Base-by-base conservation (phyloP, 2,888 invertebrate species). In the Augochlorella aurata region DNA sequence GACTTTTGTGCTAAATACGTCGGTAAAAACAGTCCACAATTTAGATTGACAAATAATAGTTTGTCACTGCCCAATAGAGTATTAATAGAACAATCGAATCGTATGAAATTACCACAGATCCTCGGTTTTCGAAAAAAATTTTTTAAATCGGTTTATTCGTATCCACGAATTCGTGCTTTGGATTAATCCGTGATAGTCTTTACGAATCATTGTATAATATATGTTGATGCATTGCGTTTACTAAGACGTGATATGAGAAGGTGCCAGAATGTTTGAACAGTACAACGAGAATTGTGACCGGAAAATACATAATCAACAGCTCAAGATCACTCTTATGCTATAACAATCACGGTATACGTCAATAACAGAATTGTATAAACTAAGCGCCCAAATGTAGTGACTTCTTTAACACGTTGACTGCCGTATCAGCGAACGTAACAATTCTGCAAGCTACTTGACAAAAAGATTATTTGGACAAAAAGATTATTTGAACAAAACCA, bases 21-120 rank as follows among this genome's bases (percentile, higher is more conserved):
- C 65, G 18, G 16, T 16, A 16, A 67, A 18, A n/a, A n/a, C 76
- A 75, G 82, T 75, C 65, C 38, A 71, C 52, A 47, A 70, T 54
- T 74, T 74, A 66, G 18, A 68, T 78, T 58, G 12, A 52, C 58
- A 47, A 21, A 24, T 45, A 69, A 52, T 50, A 58, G 67, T 76
- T 67, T 66, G 52, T 72, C 83, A 83, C 82, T 83, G 83, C 82
- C 83, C 54, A 58, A 65, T 58, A 38, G 29, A 18, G 14, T n/a
- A 29, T 18, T 44, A 4, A 29, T n/a, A 54, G 21, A 47, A 61
- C 2, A n/a, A 63, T 74, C 45, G n/a, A 29, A 61, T 74, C 67
- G 10, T 14, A n/a, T 2, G n/a, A 24, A 65, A n/a, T 14, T 47
- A 44, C 24, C 24, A 12, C 24, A 7, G 4, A 12, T 18, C 47